Evolutionary conservation across 1,140 invertebrate species (phyloP).

Genomic region (Eubasilissa regina): DNA sequence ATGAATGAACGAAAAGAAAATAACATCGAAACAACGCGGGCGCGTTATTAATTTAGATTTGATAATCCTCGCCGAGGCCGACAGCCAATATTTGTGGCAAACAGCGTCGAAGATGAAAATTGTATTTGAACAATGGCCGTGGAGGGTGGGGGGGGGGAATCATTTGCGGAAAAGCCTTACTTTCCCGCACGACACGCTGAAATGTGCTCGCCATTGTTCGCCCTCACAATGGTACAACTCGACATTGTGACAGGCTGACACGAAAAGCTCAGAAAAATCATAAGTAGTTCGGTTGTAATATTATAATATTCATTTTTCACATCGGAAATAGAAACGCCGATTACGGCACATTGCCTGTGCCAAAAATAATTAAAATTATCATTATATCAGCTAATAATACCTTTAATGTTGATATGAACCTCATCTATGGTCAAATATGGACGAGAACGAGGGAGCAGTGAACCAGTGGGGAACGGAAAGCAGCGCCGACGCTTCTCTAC

Average conservation of each 20-base stretch:
- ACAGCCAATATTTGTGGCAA: constrained; percentile 27
- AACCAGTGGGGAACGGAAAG: too few species aligned
- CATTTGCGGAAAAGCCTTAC: constrained; percentile 20
- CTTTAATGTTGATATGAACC: too few species aligned
- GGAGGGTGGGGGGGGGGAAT: not conserved
- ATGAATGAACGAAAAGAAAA: not conserved
- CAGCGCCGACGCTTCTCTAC: too few species aligned
- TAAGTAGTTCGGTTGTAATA: too few species aligned
- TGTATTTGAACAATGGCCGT: constrained; percentile 26
- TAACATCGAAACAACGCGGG: not conserved
- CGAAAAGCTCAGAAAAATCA: not conserved
- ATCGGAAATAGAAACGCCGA: too few species aligned
- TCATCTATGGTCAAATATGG: too few species aligned
- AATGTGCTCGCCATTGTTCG: not conserved
- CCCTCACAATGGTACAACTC: not conserved
- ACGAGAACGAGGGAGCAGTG: too few species aligned
- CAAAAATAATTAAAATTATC: too few species aligned
- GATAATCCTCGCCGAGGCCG: constrained; percentile 21
- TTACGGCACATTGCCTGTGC: too few species aligned
- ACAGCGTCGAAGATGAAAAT: constrained; percentile 15
- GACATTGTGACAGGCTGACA: not conserved
- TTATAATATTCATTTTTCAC: too few species aligned
- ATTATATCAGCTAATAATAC: too few species aligned
- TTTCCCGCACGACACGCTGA: not conserved
- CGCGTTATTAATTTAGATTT: constrained; percentile 24